Percentiles rank a stretch among this genome's conserved stretches.
Evolutionary conservation across 92 coral and sea anemone species (phyloP).

Genomic region (Siderastrea siderea): DNA sequence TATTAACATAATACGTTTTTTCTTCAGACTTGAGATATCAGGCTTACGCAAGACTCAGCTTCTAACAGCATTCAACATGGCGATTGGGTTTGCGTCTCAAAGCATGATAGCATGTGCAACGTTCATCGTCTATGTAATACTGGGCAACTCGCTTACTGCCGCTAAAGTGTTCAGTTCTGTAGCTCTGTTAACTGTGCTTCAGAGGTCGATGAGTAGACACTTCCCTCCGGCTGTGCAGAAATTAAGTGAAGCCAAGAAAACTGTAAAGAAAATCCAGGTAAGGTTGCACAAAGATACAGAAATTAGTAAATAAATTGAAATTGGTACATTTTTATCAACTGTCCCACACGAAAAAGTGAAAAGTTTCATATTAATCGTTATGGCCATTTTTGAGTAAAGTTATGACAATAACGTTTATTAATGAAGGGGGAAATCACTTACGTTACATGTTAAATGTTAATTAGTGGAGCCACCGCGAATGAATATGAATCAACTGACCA

Average conservation of each 20-base stretch:
- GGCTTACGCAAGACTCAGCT: constrained; percentile 65
- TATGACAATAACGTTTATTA: too few species aligned
- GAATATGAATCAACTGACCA: too few species aligned
- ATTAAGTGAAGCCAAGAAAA: constrained; percentile 68
- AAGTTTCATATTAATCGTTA: too few species aligned
- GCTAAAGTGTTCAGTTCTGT: constrained; percentile 89
- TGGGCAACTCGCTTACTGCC: constrained; percentile 83
- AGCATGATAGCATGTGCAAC: constrained; percentile 73
- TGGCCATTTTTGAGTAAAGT: too few species aligned
- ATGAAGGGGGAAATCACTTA: too few species aligned
- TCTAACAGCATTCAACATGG: constrained; percentile 81
- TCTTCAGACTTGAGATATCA: constrained; percentile 77
- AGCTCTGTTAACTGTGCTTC: constrained; percentile 72
- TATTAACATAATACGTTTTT: background rate
- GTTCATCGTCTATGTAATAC: constrained; percentile 78
- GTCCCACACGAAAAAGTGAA: background rate
- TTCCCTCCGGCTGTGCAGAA: constrained; percentile 78
- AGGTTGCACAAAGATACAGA: background rate
- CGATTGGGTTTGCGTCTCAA: constrained; percentile 73
- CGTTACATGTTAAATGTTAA: too few species aligned
- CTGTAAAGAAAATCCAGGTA: constrained; percentile 84
- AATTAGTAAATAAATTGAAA: background rate
- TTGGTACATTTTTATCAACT: background rate
- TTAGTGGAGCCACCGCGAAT: too few species aligned
- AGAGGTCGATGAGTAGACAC: constrained; percentile 67